phyloP scores from a whole-genome alignment of 1,140 invertebrate genomes.

The Asobara japonica region DNA sequence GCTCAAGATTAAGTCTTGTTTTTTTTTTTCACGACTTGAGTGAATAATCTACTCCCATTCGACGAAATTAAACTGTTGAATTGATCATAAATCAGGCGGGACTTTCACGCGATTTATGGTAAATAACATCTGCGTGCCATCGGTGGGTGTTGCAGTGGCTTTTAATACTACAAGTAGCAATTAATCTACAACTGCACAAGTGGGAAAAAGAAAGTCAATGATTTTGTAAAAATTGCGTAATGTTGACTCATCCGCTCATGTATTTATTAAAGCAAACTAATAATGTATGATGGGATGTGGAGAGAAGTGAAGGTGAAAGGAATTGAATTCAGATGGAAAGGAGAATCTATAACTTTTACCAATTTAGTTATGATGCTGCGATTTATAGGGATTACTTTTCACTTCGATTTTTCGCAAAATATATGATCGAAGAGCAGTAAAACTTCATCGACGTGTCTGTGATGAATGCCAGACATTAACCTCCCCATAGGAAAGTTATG shows the following conservation, averaged over 20 bases:
- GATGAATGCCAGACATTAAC: too few relatives aligned
- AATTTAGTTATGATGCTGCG: not conserved
- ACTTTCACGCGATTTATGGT: not conserved
- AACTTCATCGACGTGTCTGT: too few relatives aligned
- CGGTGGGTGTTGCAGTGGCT: not conserved
- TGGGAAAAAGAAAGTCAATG: not conserved
- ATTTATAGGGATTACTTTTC: not conserved
- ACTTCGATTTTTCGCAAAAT: too few relatives aligned
- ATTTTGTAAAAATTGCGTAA: not conserved
- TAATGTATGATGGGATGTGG: not conserved
- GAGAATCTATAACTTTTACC: not conserved
- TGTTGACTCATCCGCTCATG: not conserved
- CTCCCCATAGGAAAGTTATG: too few relatives aligned
- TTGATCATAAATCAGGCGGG: not conserved
- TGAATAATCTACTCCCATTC: not conserved
- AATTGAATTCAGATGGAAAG: not conserved
- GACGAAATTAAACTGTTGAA: not conserved
- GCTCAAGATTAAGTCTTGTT: not conserved
- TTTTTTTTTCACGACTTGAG: not conserved
- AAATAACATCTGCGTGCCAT: not conserved
- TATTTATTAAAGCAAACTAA: not conserved
- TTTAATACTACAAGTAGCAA: not conserved
- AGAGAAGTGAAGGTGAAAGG: conserved; percentile 4
- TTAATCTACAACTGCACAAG: not conserved
- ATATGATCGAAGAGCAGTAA: too few relatives aligned